Percentiles rank a stretch among this genome's conserved stretches.
These are phyloP conservation scores for Camelus dromedarius DNA, from an alignment of 2,113 vertebrate species.

Conservation along the genomic window DNA sequence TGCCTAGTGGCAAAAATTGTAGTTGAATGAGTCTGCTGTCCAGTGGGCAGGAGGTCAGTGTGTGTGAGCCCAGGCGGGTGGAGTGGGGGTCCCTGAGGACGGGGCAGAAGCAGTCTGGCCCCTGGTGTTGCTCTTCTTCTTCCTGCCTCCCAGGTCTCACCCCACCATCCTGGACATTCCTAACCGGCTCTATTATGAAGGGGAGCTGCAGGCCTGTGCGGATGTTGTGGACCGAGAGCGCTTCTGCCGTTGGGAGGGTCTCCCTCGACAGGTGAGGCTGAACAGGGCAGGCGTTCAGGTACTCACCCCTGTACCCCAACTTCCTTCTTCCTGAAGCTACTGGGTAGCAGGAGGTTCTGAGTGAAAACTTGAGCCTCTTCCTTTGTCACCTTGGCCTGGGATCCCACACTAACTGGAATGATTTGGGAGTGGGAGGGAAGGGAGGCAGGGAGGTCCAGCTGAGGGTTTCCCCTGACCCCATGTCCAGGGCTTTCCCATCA, in stretches of 20 bases:
- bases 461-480: not conserved
- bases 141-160: conserved; percentile 90
- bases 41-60: not conserved
- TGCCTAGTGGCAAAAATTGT: not conserved
- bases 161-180: conserved; percentile 92
- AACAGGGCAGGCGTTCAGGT: not conserved
- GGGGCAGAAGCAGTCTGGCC: no score
- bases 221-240: conserved; percentile 81
- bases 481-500: conserved; percentile 93
- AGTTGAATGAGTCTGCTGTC: not conserved
- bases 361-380: not conserved
- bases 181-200: conserved; percentile 94
- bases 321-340: not conserved
- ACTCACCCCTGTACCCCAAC: not conserved
- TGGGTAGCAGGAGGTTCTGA: not conserved
- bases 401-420: not conserved
- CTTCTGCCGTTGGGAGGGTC: conserved; percentile 92
- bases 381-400: not conserved
- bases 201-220: conserved; percentile 88
- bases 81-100: fast-evolving
- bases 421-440: not conserved
- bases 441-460: not conserved
- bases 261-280: conserved; percentile 89
- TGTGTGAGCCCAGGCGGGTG: not conserved
- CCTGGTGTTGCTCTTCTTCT: not conserved